Percentiles rank a stretch among this genome's conserved stretches.
Conservation (phyloP, 2,797 vertebrate species). For the Harpagifer antarcticus region DNA sequence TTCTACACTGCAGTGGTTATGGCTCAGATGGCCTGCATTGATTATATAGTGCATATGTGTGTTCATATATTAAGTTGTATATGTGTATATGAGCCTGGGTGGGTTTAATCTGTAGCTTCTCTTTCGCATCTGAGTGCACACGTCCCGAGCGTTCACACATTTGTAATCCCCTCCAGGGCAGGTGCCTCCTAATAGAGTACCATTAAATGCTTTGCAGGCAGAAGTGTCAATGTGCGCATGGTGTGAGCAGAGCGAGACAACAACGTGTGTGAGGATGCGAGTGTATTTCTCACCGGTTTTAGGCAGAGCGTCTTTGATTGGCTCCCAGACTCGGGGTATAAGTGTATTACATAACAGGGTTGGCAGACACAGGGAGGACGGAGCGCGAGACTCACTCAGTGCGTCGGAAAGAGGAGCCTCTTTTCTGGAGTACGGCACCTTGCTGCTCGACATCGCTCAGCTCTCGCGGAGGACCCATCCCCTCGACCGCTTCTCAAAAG, state of each 20-base stretch:
- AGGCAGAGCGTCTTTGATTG: slow-evolving; percentile 83
- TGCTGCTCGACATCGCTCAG: slow-evolving; percentile 61
- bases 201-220: slow-evolving; percentile 73
- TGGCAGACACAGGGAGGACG: slow-evolving; percentile 83
- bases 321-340: slow-evolving; percentile 82
- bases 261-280: slow-evolving; percentile 52
- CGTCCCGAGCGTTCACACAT: slow-evolving; percentile 63
- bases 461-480: slow-evolving; percentile 43
- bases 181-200: slow-evolving; percentile 71
- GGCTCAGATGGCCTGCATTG: slow-evolving; percentile 30
- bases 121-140: slow-evolving; percentile 52
- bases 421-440: slow-evolving; percentile 74
- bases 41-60: slow-evolving; percentile 38
- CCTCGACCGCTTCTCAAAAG: slow-evolving; percentile 41
- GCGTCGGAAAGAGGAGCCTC: slow-evolving; percentile 78
- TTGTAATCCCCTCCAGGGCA: slow-evolving; percentile 66
- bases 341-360: slow-evolving; percentile 85
- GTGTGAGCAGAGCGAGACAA: slow-evolving; percentile 47
- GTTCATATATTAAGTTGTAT: slow-evolving; percentile 33
- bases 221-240: slow-evolving; percentile 69
- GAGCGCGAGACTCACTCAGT: slow-evolving; percentile 76
- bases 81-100: slow-evolving; percentile 11
- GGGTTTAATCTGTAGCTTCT: slow-evolving; percentile 46
- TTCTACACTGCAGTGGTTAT: slow-evolving; percentile 23
- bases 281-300: slow-evolving; percentile 74